phyloP scores from a whole-genome alignment of 2,113 vertebrate genomes.

The Helogale parvula region DNA sequence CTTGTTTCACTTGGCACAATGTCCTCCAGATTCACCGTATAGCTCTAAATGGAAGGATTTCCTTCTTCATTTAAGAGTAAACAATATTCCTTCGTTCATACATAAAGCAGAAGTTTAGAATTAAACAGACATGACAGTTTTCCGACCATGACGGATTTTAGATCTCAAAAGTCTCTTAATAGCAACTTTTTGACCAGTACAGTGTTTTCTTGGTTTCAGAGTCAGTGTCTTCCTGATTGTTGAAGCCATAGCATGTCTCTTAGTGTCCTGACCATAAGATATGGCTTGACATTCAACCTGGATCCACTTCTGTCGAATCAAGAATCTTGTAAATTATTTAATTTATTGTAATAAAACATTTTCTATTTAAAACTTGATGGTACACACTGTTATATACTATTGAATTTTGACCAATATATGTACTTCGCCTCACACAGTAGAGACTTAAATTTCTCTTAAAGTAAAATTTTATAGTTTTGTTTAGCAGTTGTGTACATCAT shows the following conservation, averaged over 20 bases:
- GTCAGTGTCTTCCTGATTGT: neutral
- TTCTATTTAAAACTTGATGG: neutral
- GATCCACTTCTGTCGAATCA: neutral
- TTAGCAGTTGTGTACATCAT: neutral
- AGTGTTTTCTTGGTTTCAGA: neutral
- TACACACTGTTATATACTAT: neutral
- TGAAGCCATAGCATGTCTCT: neutral
- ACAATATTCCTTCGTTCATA: neutral
- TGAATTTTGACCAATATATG: neutral
- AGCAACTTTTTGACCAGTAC: neutral
- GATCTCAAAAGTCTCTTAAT: neutral
- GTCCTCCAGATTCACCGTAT: neutral
- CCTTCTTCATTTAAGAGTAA: neutral
- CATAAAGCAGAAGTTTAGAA: neutral
- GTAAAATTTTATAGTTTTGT: neutral
- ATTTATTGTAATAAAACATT: neutral
- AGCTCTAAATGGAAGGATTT: neutral
- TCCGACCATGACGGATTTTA: neutral
- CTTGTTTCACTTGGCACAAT: neutral
- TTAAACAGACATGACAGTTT: neutral
- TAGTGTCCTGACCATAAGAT: neutral
- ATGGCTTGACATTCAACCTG: neutral
- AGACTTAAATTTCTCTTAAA: neutral
- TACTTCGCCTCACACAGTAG: neutral
- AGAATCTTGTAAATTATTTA: neutral